Conservation (phyloP, 2,888 invertebrate species). For the Drepanosiphum platanoidis region DNA sequence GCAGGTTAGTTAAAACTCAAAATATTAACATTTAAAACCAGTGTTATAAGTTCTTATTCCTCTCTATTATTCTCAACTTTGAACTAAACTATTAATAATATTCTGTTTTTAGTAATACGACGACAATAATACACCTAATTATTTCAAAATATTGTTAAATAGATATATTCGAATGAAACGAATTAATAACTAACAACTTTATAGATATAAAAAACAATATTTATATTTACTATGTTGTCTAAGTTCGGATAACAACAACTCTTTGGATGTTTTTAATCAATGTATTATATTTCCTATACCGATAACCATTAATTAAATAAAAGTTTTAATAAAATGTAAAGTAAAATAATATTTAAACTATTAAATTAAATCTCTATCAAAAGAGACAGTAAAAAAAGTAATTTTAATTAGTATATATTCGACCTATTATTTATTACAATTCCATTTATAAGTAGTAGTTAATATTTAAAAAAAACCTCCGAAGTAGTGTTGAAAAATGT, state of each 20-base stretch:
- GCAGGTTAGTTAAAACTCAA: too few relatives aligned
- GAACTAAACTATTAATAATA: too few relatives aligned
- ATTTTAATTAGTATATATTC: too few relatives aligned
- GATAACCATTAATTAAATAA: background rate
- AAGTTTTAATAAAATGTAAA: too few relatives aligned
- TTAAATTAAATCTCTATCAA: background rate
- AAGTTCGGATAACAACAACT: too few relatives aligned
- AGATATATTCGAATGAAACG: background rate
- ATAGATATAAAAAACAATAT: background rate
- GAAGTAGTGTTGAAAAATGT: background rate
- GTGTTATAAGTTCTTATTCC: too few relatives aligned
- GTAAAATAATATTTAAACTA: too few relatives aligned
- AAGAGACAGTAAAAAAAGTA: background rate
- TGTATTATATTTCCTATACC: background rate
- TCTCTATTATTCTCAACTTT: too few relatives aligned
- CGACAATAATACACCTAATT: too few relatives aligned
- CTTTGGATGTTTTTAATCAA: background rate
- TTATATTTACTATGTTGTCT: background rate
- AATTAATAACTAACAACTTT: background rate
- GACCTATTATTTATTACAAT: background rate
- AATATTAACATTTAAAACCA: too few relatives aligned
- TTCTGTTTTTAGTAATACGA: too few relatives aligned
- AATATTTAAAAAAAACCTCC: background rate
- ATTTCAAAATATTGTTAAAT: too few relatives aligned
- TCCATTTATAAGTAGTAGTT: background rate